Percentiles rank a stretch among this genome's conserved stretches.
phyloP scores from a whole-genome alignment of 1,140 invertebrate genomes.

The Cardiocondyla obscurior region DNA sequence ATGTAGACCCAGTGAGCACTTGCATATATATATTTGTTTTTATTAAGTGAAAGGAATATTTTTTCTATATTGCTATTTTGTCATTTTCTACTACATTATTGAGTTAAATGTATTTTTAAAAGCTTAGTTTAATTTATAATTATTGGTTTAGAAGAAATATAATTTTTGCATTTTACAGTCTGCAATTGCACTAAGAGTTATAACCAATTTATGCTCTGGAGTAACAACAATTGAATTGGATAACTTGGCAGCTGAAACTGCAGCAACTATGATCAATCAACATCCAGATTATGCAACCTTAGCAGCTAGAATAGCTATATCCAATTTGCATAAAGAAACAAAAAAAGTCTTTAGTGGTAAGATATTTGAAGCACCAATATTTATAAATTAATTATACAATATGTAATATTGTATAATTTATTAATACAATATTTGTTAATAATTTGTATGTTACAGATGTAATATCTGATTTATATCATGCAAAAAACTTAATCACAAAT shows the following conservation, averaged over 20 bases:
- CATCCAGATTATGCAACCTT: constrained; percentile 98
- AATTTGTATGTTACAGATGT: constrained; percentile 88
- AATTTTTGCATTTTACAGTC: constrained; percentile 83
- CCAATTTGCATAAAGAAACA: constrained; percentile 98
- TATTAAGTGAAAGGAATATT: neutral
- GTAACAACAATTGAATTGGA: constrained; percentile 98
- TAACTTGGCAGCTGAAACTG: constrained; percentile 98
- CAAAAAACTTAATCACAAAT: constrained; percentile 89
- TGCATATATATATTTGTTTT: neutral
- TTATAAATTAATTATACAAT: neutral
- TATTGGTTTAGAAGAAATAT: neutral
- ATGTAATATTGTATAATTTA: neutral
- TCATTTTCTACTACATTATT: neutral
- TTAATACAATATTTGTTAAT: neutral
- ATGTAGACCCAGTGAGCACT: constrained; percentile 95
- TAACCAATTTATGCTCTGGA: constrained; percentile 96
- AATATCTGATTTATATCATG: constrained; percentile 93
- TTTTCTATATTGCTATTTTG: neutral
- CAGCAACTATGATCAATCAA: constrained; percentile 96
- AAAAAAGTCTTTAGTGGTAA: constrained; percentile 94
- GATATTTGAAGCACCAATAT: neutral
- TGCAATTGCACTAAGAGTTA: constrained; percentile 93
- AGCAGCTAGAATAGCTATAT: constrained; percentile 97
- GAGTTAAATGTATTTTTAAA: neutral
- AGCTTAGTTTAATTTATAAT: neutral